Evolutionary conservation across 2,888 invertebrate species (phyloP).

Genomic region (Cantharis rustica): DNA sequence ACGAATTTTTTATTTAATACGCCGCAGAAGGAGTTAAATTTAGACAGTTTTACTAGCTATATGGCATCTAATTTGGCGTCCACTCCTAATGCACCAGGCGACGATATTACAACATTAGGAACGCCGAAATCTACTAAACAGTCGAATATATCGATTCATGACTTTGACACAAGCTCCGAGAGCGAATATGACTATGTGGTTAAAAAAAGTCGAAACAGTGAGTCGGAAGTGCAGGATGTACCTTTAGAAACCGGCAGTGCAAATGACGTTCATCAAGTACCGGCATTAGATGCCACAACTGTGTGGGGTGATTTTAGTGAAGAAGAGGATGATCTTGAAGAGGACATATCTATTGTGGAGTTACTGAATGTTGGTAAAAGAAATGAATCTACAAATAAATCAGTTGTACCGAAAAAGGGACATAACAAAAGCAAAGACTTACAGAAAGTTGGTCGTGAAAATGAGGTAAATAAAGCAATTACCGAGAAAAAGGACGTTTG

Average conservation of each 20-base stretch:
- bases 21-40: conserved; percentile 16
- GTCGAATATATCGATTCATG: not conserved
- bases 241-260: not conserved
- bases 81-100: not conserved
- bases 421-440: not conserved
- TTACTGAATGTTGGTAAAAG: not conserved
- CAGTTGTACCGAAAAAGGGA: too few species aligned
- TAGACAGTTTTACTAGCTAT: conserved; percentile 47
- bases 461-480: not conserved
- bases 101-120: not conserved
- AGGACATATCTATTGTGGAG: not conserved
- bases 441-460: not conserved
- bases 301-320: not conserved
- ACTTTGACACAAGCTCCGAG: conserved; percentile 46
- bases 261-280: not conserved
- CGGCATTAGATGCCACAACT: not conserved
- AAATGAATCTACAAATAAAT: too few species aligned
- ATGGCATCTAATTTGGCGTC: conserved; percentile 31
- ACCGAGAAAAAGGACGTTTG: not conserved
- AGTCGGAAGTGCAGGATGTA: not conserved
- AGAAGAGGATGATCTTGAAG: not conserved
- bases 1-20: not conserved
- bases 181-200: conserved; percentile 39
- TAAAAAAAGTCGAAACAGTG: not conserved
- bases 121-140: not conserved